Conservation (phyloP, 2,888 invertebrate species). For the Danaus chrysippus region DNA sequence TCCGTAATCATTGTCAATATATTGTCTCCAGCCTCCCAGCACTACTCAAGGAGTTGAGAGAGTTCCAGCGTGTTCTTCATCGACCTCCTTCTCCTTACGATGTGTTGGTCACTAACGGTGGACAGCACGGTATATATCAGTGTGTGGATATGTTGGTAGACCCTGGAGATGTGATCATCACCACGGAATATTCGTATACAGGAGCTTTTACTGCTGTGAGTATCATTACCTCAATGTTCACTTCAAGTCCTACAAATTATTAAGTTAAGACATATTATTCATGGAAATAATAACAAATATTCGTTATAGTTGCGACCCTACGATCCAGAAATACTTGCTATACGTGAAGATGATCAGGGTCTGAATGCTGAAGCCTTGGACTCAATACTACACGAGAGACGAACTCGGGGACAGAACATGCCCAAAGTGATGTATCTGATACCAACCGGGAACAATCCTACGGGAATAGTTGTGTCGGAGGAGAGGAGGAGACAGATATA, state of each 20-base stretch:
- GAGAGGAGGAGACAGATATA: conserved; percentile 85
- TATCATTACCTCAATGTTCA: conserved; percentile 27
- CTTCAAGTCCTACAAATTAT: background rate
- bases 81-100: conserved; percentile 82
- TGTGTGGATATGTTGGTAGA: conserved; percentile 85
- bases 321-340: conserved; percentile 81
- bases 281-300: background rate
- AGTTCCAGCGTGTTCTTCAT: conserved; percentile 82
- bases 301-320: conserved; percentile 82
- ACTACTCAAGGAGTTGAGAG: conserved; percentile 78
- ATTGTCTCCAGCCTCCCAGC: conserved; percentile 70
- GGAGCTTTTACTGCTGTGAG: conserved; percentile 84
- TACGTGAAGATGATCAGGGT: conserved; percentile 85
- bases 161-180: conserved; percentile 83
- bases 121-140: conserved; percentile 88
- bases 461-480: conserved; percentile 83
- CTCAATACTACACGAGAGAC: conserved; percentile 70
- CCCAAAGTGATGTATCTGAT: conserved; percentile 86
- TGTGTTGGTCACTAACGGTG: conserved; percentile 84
- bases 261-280: background rate
- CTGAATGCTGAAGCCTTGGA: conserved; percentile 81
- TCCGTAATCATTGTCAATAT: too few species aligned
- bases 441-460: conserved; percentile 88
- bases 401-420: conserved; percentile 74
- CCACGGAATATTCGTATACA: conserved; percentile 85